A percentile compares a stretch with the other conserved stretches of the same genome.
These are phyloP conservation scores for Leptinotarsa peninsularis DNA, from an alignment of 2,888 invertebrate genomes.

Conservation along the genomic window DNA sequence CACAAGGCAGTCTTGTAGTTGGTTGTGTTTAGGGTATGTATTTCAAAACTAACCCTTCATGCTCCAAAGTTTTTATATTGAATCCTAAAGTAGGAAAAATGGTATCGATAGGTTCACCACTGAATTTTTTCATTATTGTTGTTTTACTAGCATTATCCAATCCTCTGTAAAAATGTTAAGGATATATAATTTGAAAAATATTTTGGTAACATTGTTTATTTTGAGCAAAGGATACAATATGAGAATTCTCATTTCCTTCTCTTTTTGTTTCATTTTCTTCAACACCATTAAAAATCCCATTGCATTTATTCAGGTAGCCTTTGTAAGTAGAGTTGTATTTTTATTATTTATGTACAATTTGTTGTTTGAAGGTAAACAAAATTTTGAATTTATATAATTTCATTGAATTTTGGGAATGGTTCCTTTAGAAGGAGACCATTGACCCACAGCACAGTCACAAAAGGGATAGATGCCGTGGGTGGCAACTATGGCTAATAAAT, in stretches of 20 bases:
- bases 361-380: too few species aligned
- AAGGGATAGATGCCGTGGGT: too few species aligned
- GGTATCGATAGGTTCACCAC: constrained; percentile 95
- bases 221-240: constrained; percentile 76
- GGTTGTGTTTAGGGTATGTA: neutral
- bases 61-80: constrained; percentile 97
- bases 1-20: too few species aligned
- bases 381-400: too few species aligned
- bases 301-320: constrained; percentile 28
- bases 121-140: constrained; percentile 96
- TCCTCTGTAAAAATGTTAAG: constrained; percentile 73
- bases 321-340: neutral
- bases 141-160: constrained; percentile 99
- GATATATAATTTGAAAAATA: neutral
- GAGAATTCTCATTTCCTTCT: constrained; percentile 97
- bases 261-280: constrained; percentile 97
- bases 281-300: constrained; percentile 98
- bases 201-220: neutral
- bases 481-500: too few species aligned
- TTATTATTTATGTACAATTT: too few species aligned
- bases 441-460: too few species aligned
- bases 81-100: constrained; percentile 99
- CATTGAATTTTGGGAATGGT: too few species aligned
- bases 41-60: constrained; percentile 73
- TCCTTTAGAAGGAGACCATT: too few species aligned